phyloP scores from a whole-genome alignment of 2,888 invertebrate genomes.

The Entomobrya multifasciata region DNA sequence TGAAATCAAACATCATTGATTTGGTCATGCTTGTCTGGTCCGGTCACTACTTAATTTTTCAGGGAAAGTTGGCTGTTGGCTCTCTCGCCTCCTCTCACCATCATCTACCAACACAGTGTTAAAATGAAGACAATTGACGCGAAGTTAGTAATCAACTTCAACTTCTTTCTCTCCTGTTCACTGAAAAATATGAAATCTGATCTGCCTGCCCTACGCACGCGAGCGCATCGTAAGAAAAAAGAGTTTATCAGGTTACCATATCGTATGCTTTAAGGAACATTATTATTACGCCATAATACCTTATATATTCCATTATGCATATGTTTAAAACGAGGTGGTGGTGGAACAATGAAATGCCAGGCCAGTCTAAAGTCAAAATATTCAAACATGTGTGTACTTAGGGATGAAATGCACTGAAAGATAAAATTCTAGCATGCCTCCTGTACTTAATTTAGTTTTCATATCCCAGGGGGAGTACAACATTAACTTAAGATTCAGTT shows the following conservation, averaged over 20 bases:
- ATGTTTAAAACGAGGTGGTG: no score
- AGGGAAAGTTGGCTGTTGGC: constrained; percentile 18
- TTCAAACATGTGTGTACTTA: constrained; percentile 16
- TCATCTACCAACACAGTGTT: no score
- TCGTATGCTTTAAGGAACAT: not conserved
- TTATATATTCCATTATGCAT: no score
- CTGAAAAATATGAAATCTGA: constrained; percentile 65
- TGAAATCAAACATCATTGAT: constrained; percentile 43
- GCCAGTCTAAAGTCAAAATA: constrained; percentile 31
- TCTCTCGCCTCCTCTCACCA: not conserved
- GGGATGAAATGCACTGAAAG: not conserved
- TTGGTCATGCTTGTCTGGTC: not conserved
- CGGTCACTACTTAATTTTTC: constrained; percentile 27
- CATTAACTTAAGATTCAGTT: constrained; percentile 45
- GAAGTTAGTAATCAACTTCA: constrained; percentile 61
- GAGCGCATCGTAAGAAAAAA: no score
- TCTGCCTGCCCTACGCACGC: constrained; percentile 70
- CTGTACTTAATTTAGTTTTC: constrained; percentile 63
- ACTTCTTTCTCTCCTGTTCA: constrained; percentile 20
- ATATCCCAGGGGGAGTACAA: constrained; percentile 46
- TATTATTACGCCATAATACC: not conserved
- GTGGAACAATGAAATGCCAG: constrained; percentile 39
- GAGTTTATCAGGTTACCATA: constrained; percentile 68
- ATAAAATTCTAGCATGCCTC: constrained; percentile 19
- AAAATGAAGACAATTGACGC: no score